These are phyloP conservation scores for Bagarius yarrelli DNA, from an alignment of 2,113 vertebrate genomes.

Conservation along the genomic window DNA sequence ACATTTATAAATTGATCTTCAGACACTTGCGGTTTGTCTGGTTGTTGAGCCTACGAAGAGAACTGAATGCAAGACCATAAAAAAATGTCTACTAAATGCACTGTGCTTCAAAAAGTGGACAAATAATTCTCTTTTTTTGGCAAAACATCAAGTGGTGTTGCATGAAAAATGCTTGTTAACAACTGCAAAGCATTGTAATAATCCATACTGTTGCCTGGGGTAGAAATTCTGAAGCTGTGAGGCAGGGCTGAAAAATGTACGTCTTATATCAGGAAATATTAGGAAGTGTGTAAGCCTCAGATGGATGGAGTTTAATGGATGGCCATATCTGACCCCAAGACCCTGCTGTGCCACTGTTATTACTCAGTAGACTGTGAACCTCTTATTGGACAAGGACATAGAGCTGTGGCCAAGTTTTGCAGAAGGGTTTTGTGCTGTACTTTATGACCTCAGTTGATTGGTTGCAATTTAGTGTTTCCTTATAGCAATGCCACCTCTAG, in stretches of 20 bases:
- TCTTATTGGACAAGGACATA: neutral
- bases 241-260: slow-evolving; percentile 17
- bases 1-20: neutral
- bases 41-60: neutral
- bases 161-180: slow-evolving; percentile 29
- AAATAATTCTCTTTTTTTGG: neutral
- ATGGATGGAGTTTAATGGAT: slow-evolving; percentile 22
- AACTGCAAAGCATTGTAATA: neutral
- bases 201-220: slow-evolving; percentile 2
- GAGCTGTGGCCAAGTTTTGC: neutral
- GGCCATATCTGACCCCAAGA: slow-evolving; percentile 15
- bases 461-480: neutral
- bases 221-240: neutral
- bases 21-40: neutral
- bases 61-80: neutral
- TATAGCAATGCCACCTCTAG: neutral
- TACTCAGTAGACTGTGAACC: slow-evolving; percentile 1
- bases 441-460: neutral
- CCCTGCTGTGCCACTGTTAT: neutral
- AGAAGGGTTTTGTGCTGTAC: neutral
- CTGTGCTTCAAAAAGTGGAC: neutral
- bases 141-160: neutral
- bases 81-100: slow-evolving; percentile 5
- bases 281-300: neutral
- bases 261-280: slow-evolving; percentile 24